Evolutionary conservation across 1,140 invertebrate genomes (phyloP).

Genomic region (Magallana ariakensis): DNA sequence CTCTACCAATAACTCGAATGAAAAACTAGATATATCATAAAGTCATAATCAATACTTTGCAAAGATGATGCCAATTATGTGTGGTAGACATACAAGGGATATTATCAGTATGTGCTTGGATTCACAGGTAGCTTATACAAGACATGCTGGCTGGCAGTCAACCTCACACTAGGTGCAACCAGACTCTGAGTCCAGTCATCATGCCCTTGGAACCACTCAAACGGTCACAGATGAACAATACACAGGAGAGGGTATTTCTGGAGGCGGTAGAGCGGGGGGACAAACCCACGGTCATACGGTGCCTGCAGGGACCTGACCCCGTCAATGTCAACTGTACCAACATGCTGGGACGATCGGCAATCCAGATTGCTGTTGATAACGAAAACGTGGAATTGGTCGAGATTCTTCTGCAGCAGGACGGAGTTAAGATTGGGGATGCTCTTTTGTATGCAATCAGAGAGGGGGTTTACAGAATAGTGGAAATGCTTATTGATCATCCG

Average conservation of each 20-base stretch:
- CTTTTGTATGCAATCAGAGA: constrained; percentile 79
- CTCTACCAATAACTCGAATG: neutral
- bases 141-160: constrained; percentile 20
- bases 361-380: constrained; percentile 80
- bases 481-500: constrained; percentile 83
- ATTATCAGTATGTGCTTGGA: neutral
- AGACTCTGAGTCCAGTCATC: constrained; percentile 47
- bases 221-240: constrained; percentile 77
- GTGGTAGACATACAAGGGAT: neutral
- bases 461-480: constrained; percentile 83
- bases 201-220: constrained; percentile 76
- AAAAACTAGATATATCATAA: neutral
- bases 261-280: constrained; percentile 83
- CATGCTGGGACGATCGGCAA: constrained; percentile 82
- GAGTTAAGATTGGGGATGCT: constrained; percentile 79
- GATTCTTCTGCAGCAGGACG: constrained; percentile 73
- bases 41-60: neutral
- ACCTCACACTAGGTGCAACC: neutral
- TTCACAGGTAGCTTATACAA: neutral
- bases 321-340: constrained; percentile 84
- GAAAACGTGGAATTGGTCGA: constrained; percentile 79
- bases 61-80: neutral
- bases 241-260: constrained; percentile 81
- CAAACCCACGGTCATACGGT: constrained; percentile 81
- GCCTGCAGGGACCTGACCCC: constrained; percentile 79